These are phyloP conservation scores for Bombyx mandarina DNA, from an alignment of 1,140 invertebrate genomes.

Conservation along the genomic window DNA sequence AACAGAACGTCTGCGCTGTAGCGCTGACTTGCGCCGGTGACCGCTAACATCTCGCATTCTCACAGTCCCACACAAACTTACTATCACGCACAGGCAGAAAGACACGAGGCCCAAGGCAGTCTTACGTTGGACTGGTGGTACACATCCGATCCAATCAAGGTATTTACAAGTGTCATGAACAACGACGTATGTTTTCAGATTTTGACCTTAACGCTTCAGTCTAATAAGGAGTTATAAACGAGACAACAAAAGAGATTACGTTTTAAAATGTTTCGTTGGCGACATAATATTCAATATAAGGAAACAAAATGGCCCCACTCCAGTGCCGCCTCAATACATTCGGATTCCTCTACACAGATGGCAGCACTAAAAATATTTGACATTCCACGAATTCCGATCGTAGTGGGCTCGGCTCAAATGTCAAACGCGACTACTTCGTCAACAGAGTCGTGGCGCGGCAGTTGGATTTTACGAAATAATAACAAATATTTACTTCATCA, in stretches of 20 bases:
- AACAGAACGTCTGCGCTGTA: conserved; percentile 46
- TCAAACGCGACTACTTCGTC: conserved; percentile 72
- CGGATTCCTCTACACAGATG: conserved; percentile 59
- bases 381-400: conserved; percentile 68
- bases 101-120: no score
- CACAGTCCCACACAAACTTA: no score
- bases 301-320: conserved; percentile 22
- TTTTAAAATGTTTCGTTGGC: no score
- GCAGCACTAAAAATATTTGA: conserved; percentile 69
- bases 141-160: no score
- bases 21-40: no score
- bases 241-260: no score
- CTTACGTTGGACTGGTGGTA: no score
- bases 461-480: conserved; percentile 67
- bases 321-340: conserved; percentile 42
- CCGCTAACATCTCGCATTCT: no score
- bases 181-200: not conserved
- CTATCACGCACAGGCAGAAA: no score
- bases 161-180: no score
- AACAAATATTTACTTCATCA: conserved; percentile 51
- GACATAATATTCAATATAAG: not conserved
- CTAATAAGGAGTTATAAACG: no score
- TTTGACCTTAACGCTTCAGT: not conserved
- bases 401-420: conserved; percentile 71
- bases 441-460: conserved; percentile 68